These are phyloP conservation scores for Hydropsyche tenuis DNA, from an alignment of 1,140 invertebrate species.

Conservation along the genomic window DNA sequence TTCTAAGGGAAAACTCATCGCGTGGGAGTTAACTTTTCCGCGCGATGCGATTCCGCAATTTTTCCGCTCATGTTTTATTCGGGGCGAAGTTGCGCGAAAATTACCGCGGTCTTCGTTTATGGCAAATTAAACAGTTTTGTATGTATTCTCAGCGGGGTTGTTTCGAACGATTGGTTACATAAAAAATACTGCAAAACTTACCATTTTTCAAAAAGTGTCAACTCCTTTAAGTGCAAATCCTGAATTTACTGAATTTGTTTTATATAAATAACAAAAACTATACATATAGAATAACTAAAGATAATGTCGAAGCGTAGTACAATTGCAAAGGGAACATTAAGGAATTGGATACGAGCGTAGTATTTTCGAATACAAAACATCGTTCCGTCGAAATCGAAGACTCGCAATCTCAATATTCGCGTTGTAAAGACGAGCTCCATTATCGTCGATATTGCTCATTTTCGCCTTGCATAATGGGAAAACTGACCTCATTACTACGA, in stretches of 20 bases:
- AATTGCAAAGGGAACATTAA: no score
- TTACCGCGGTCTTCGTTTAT: background rate
- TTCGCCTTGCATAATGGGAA: background rate
- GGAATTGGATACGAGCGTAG: no score
- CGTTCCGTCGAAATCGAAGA: no score
- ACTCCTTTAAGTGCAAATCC: background rate
- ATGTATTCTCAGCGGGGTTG: background rate
- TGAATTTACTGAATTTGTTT: no score
- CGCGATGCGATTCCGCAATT: background rate
- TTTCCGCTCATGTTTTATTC: slow-evolving; percentile 10
- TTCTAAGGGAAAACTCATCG: slow-evolving; percentile 9
- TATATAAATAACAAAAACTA: no score
- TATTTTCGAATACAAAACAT: no score
- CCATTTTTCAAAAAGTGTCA: background rate
- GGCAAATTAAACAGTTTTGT: background rate
- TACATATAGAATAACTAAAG: no score
- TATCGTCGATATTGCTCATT: background rate
- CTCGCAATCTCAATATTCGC: no score
- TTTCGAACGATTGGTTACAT: background rate
- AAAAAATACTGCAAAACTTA: background rate
- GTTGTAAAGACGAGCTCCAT: no score
- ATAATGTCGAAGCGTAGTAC: no score
- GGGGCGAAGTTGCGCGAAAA: background rate
- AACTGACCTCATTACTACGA: background rate
- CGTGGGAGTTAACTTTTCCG: slow-evolving; percentile 1